These are phyloP conservation scores for Periophthalmodon schlosseri DNA, from an alignment of 2,113 vertebrate species.

Conservation along the genomic window DNA sequence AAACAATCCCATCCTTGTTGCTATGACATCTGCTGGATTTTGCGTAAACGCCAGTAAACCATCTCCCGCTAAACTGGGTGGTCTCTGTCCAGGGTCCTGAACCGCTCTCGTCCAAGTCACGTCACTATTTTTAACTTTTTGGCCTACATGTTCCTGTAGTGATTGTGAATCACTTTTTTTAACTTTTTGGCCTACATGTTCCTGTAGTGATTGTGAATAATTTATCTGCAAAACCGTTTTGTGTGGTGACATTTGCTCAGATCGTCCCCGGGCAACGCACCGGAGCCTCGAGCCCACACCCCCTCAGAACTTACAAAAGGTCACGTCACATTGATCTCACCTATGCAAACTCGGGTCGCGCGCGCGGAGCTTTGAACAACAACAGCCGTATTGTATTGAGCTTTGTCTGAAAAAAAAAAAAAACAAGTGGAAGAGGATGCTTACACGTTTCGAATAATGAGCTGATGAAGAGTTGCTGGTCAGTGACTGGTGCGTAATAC, in stretches of 20 bases:
- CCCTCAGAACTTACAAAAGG: slow-evolving; percentile 59
- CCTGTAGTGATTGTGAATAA: slow-evolving; percentile 59
- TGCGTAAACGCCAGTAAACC: not conserved
- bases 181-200: slow-evolving; percentile 1
- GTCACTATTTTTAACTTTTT: slow-evolving; percentile 21
- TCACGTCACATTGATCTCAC: slow-evolving; percentile 66
- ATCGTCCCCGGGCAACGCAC: slow-evolving; percentile 50
- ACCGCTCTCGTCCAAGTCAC: not conserved
- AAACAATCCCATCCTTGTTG: not conserved
- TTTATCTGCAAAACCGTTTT: slow-evolving; percentile 45
- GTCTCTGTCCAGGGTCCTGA: slow-evolving; percentile 27
- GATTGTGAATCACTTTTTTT: slow-evolving; percentile 22
- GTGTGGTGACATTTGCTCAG: slow-evolving; percentile 72
- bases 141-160: not conserved
- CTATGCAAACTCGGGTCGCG: slow-evolving; percentile 49
- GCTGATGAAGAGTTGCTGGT: not conserved
- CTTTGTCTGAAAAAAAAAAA: not conserved
- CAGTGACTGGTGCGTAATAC: slow-evolving; percentile 56
- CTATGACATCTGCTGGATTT: not conserved
- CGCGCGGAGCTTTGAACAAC: slow-evolving; percentile 10
- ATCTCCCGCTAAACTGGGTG: not conserved
- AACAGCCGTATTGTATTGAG: not conserved
- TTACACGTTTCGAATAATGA: not conserved
- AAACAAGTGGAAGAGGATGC: not conserved
- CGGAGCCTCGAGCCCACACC: slow-evolving; percentile 45